Percentiles rank a stretch among this genome's conserved stretches.
phyloP scores from a whole-genome alignment of 2,888 invertebrate genomes.

The Oxytorus armatus region DNA sequence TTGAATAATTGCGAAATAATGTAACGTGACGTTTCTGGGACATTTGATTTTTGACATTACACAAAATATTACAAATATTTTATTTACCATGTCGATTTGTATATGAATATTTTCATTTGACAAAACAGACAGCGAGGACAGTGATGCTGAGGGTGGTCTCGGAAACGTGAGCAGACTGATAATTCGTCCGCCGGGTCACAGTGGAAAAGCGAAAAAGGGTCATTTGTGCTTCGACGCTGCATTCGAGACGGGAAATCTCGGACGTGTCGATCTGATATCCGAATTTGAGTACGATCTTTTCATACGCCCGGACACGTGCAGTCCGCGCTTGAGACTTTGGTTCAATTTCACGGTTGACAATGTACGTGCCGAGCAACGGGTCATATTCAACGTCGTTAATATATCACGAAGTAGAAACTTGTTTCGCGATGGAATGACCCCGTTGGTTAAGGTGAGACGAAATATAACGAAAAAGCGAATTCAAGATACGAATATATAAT shows the following conservation, averaged over 20 bases:
- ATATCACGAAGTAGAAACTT: conserved; percentile 96
- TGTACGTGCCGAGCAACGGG: conserved; percentile 96
- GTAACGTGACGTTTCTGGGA: too few species aligned
- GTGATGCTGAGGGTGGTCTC: conserved; percentile 96
- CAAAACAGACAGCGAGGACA: conserved; percentile 94
- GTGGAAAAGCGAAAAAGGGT: conserved; percentile 97
- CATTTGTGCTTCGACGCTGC: conserved; percentile 99
- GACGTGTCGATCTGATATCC: conserved; percentile 96
- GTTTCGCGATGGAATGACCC: conserved; percentile 96
- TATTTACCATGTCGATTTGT: too few species aligned
- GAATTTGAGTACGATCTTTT: conserved; percentile 98
- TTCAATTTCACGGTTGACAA: conserved; percentile 99
- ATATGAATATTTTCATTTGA: conserved; percentile 7
- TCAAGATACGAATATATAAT: too few species aligned
- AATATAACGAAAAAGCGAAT: neutral
- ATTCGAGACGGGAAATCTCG: conserved; percentile 98
- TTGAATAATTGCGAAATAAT: too few species aligned
- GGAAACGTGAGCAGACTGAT: conserved; percentile 96
- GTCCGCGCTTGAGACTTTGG: conserved; percentile 97
- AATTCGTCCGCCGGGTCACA: conserved; percentile 95
- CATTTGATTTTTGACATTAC: too few species aligned
- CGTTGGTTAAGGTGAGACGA: conserved; percentile 89
- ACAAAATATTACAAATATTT: too few species aligned
- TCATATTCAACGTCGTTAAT: conserved; percentile 98
- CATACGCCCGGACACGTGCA: conserved; percentile 98